These are phyloP conservation scores for Hypomesus transpacificus DNA, from an alignment of 2,113 vertebrate species.

Conservation along the genomic window DNA sequence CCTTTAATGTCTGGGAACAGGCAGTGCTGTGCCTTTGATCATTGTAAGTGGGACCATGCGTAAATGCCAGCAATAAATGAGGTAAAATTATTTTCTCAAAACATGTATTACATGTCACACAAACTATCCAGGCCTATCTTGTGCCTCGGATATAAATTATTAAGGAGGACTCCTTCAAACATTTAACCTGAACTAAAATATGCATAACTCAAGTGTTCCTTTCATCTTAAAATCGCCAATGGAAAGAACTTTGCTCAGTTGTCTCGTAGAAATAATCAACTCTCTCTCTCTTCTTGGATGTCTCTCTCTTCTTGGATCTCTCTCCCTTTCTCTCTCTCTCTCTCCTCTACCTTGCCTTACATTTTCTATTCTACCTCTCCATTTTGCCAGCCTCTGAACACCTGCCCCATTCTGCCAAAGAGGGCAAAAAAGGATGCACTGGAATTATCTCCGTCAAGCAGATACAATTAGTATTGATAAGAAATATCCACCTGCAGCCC, in stretches of 20 bases:
- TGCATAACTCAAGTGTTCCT: conserved; percentile 7
- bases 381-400: background rate
- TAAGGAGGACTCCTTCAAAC: conserved; percentile 1
- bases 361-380: conserved; percentile 9
- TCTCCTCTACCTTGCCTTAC: background rate
- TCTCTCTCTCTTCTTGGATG: background rate
- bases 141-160: conserved; percentile 19
- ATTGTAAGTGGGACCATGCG: conserved; percentile 38
- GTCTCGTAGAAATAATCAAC: background rate
- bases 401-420: background rate
- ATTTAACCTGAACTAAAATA: conserved; percentile 19
- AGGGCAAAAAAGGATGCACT: conserved; percentile 39
- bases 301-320: background rate
- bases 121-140: conserved; percentile 24
- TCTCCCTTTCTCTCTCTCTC: conserved; percentile 8
- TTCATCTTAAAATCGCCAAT: conserved; percentile 7
- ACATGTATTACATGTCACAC: conserved; percentile 27
- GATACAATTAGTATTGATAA: conserved; percentile 69
- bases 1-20: conserved; percentile 55
- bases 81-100: conserved; percentile 34
- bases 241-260: conserved; percentile 3
- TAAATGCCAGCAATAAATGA: conserved; percentile 45
- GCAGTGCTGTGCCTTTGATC: conserved; percentile 60
- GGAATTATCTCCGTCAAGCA: conserved; percentile 53
- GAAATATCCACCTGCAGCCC: conserved; percentile 59